phyloP scores from a whole-genome alignment of 2,888 invertebrate species.

The Cephus rjabovi region DNA sequence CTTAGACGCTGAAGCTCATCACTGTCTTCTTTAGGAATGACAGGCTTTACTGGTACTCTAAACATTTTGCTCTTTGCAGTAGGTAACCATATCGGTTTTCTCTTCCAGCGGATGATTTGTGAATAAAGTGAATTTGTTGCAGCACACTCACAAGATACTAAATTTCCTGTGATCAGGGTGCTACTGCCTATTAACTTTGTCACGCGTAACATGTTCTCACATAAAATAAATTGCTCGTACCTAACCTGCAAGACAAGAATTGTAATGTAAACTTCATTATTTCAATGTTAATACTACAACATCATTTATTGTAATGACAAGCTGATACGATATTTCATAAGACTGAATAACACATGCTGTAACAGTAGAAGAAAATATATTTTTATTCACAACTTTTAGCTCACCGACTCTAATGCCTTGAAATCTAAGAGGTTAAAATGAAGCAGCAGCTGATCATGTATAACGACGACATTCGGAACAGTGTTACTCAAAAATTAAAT shows the following conservation, averaged over 20 bases:
- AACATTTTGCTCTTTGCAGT: constrained; percentile 84
- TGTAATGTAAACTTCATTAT: background rate
- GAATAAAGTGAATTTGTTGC: constrained; percentile 29
- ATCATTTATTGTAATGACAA: background rate
- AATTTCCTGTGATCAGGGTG: constrained; percentile 13
- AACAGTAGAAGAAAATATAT: background rate
- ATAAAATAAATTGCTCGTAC: background rate
- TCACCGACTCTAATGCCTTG: background rate
- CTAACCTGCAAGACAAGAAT: background rate
- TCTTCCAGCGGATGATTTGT: constrained; percentile 70
- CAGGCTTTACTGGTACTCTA: constrained; percentile 74
- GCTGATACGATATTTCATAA: background rate
- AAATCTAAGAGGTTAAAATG: background rate
- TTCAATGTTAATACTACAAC: background rate
- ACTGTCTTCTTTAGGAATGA: constrained; percentile 73
- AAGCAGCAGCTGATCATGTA: background rate
- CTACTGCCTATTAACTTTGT: constrained; percentile 6
- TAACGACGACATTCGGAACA: background rate
- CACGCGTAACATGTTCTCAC: constrained; percentile 13
- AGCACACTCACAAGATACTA: constrained; percentile 1
- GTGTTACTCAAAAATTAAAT: background rate
- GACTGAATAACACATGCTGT: background rate
- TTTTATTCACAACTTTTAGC: background rate
- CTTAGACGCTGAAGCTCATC: constrained; percentile 75
- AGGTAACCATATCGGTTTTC: constrained; percentile 86